Evolutionary conservation across 2,888 invertebrate genomes (phyloP), one percentile per base, ranked within the genome.

Genomic region (Diarsia dahlii): DNA sequence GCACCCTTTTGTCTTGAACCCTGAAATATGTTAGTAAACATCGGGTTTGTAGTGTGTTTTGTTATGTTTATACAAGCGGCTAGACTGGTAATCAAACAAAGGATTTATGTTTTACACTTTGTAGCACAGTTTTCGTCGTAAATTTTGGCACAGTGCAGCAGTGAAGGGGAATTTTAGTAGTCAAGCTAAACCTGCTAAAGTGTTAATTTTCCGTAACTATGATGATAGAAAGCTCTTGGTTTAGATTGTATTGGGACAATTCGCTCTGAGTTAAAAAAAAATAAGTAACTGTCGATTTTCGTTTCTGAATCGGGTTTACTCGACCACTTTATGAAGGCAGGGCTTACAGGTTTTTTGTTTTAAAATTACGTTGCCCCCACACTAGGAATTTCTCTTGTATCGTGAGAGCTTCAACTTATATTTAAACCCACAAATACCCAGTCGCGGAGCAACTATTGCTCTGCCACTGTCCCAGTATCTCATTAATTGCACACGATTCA

Each of bases 1-100:
- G 58, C 66, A 74, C 74, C 76, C 78, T 82, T 84, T 85, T 15
- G 65, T 74, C 71, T 82, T 78, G 67, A 8, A 65, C 15, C 71
- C 23, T 71, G 52, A 80, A 82, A 75, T 75, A 75, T 84, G 81
- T 84, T 63, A 39, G 71, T 80, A 74, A 68, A 80, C 52, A 78
- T 72, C 3, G 39, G n/a, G 18, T 65, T 60, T 60, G 54, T 70
- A 45, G 18, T 62, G 20, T 28, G 23, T 56, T 64, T 8, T 20
- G 56, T 12, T n/a, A 12, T 82, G 23, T 74, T 67, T 79, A 34
- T 60, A 34, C 15, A 65, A 20, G 48, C 81, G 45, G 62, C 56
- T 76, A 68, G 81, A 79, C 81, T 69, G 48, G 8, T 60, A 23
- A 50, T 54, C 64, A 76, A 79, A 76, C 48, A 69, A 56, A 76